A percentile compares a stretch with the other conserved stretches of the same genome.
Evolutionary conservation across 2,888 invertebrate species (phyloP).

Genomic region (Lydus trimaculatus): DNA sequence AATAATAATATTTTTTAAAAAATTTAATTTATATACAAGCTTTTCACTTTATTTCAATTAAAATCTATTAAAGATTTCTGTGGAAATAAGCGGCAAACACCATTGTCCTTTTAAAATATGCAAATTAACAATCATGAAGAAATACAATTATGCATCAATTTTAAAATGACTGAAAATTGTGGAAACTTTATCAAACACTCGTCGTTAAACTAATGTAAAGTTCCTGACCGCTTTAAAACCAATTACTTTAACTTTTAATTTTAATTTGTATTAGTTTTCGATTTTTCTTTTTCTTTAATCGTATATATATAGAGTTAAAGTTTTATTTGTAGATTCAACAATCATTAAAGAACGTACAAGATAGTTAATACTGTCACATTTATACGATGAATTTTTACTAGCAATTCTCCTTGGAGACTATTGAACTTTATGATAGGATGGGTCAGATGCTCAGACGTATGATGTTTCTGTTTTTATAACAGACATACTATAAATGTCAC

Average conservation of each 20-base stretch:
- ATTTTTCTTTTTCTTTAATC: not conserved
- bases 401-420: constrained; percentile 54
- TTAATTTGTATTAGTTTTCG: not conserved
- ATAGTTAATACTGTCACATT: constrained; percentile 49
- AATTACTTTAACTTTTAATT: constrained; percentile 47
- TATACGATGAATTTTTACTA: constrained; percentile 55
- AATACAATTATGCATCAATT: constrained; percentile 2
- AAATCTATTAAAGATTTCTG: not conserved
- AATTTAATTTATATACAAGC: not conserved
- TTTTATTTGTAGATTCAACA: not conserved
- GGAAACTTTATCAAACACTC: constrained; percentile 8
- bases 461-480: constrained; percentile 51
- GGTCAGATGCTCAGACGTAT: constrained; percentile 50
- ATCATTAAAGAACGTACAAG: constrained; percentile 31
- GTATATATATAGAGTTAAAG: not conserved
- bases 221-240: constrained; percentile 47
- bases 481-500: constrained; percentile 49
- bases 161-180: not conserved
- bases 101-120: constrained; percentile 8
- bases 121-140: constrained; percentile 2
- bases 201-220: constrained; percentile 48
- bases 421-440: constrained; percentile 55
- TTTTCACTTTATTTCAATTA: not conserved
- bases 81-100: not conserved
- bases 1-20: not conserved